Evolutionary conservation across 2,113 vertebrate genomes (phyloP).

Genomic region (Lathamus discolor): DNA sequence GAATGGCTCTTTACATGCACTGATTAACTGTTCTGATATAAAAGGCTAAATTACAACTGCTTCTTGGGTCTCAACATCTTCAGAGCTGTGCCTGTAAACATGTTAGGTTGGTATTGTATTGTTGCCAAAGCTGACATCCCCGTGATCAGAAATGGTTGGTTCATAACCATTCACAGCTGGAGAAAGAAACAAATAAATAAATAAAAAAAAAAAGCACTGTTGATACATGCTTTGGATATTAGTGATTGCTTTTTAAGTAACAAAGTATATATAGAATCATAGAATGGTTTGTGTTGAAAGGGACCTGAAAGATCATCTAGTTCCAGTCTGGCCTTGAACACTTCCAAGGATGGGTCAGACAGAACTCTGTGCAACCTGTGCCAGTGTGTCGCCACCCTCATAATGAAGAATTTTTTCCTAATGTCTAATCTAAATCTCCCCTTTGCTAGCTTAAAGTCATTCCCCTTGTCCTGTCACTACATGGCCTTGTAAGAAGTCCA

Average conservation of each 20-base stretch:
- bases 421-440: not conserved
- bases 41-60: not conserved
- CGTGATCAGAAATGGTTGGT: not conserved
- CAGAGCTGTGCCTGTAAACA: not conserved
- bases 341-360: not conserved
- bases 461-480: not conserved
- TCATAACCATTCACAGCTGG: not conserved
- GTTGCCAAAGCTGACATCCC: not conserved
- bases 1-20: not conserved
- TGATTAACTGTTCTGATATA: not conserved
- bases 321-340: not conserved
- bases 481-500: not conserved
- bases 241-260: not conserved
- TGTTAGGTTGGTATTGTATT: not conserved
- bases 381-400: not conserved
- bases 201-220: not conserved
- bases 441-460: not conserved
- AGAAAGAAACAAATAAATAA: not conserved
- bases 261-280: not conserved
- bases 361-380: not conserved
- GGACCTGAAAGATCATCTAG: not conserved
- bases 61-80: not conserved
- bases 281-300: not conserved
- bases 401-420: not conserved
- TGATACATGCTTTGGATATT: not conserved